A percentile compares a stretch with the other conserved stretches of the same genome.
Evolutionary conservation across 2,113 vertebrate species (phyloP).

Genomic region (Plestiodon gilberti): DNA sequence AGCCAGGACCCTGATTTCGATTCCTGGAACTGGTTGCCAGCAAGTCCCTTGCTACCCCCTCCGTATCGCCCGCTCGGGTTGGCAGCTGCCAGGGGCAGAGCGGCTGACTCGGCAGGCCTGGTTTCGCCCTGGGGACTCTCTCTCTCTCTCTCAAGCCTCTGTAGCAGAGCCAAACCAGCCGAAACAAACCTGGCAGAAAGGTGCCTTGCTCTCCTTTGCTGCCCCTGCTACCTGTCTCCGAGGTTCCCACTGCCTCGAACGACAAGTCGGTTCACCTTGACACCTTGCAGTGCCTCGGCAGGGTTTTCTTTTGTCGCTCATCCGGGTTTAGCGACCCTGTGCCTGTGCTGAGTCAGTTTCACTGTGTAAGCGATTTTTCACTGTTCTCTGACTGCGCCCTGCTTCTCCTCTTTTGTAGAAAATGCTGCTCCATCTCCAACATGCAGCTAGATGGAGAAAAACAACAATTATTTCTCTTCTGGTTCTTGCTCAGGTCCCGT

Average conservation of each 20-base stretch:
- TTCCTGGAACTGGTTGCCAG: no score
- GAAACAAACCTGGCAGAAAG: no score
- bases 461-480: background rate
- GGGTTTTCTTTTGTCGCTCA: background rate
- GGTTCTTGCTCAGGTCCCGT: background rate
- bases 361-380: accelerated
- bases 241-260: background rate
- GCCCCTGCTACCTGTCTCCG: no score
- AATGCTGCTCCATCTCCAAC: no score
- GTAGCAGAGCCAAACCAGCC: no score
- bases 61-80: no score
- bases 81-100: background rate
- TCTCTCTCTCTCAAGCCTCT: no score
- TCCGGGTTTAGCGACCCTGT: background rate
- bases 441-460: no score
- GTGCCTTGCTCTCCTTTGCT: accelerated
- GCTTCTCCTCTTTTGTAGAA: no score
- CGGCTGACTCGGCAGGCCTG: background rate
- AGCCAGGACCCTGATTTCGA: background rate
- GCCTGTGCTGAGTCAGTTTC: background rate
- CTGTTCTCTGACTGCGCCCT: background rate
- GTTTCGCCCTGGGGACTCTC: background rate
- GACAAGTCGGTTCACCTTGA: background rate
- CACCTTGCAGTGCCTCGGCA: background rate
- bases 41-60: background rate